Base-by-base conservation (phyloP, 2,888 invertebrate species). In the Eupithecia dodoneata region DNA sequence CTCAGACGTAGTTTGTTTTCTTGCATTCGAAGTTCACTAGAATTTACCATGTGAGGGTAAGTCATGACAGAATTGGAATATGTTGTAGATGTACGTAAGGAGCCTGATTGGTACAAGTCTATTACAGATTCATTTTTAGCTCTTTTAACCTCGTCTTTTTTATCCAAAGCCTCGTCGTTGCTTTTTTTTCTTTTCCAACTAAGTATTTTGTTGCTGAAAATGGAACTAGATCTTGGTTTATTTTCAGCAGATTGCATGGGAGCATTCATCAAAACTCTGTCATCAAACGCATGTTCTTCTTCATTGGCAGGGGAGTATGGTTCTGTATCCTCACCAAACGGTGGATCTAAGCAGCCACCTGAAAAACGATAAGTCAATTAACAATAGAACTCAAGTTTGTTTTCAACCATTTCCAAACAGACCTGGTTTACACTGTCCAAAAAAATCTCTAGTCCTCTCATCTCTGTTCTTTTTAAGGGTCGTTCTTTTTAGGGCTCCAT, bases 271-370 rank as follows among this genome's bases (percentile, higher is more conserved):
- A 52, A 2, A 12, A 72, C 49, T 76, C 5, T 7, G 49, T 42
- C 47, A 9, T 47, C 44, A n/a, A 5, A 3, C 12, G 71, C 30
- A 63, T 74, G 12, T 52, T 74, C 72, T 41, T 78, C 73, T 76
- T 77, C 71, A 49, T 74, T 72, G 65, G 80, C 76, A 30, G 88
- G 90, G 72, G 84, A 81, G 80, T 94, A 93, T 12, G 87, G 76
- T 83, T 92, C 91, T 82, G 83, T 91, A 2, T 94, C 94, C 88
- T 94, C 93, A 76, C 84, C 85, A 82, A 90, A 93, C 13, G 93
- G 91, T 72, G 94, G 94, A 85, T 95, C 94, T 73, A 94, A 85
- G 78, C 94, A 94, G 15, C 94, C 94, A 71, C 94, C 94, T 94
- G 77, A 77, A 86, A 84, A 75, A n/a, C 9, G 45, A 59, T 66